Percentiles rank a stretch among this genome's conserved stretches.
Evolutionary conservation across 2,888 invertebrate genomes (phyloP).

Genomic region (Lapara coniferarum): DNA sequence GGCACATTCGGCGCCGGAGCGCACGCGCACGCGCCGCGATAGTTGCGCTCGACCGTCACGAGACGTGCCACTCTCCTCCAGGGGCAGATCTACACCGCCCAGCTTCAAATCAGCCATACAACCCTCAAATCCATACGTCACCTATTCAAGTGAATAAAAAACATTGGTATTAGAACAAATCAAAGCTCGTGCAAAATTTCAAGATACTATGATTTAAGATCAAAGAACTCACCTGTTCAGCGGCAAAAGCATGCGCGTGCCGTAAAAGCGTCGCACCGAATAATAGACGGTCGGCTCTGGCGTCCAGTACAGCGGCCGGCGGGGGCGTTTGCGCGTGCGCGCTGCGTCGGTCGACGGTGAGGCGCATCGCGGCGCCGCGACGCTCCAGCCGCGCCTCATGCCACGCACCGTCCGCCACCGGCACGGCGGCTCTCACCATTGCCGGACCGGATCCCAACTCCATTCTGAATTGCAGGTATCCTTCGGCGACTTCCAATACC

Average conservation of each 20-base stretch:
- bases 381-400: conserved; percentile 92
- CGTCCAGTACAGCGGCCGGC: conserved; percentile 92
- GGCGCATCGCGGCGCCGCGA: conserved; percentile 90
- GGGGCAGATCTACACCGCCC: conserved; percentile 88
- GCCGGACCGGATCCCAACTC: conserved; percentile 97
- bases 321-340: conserved; percentile 87
- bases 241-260: conserved; percentile 87
- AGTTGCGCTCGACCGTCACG: conserved; percentile 65
- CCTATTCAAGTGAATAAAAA: conserved; percentile 58
- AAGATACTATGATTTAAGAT: background rate
- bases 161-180: background rate
- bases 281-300: conserved; percentile 92
- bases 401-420: conserved; percentile 83
- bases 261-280: conserved; percentile 92
- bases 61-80: conserved; percentile 77
- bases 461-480: conserved; percentile 94
- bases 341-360: conserved; percentile 91
- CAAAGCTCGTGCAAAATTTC: background rate
- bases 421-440: conserved; percentile 86
- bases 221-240: conserved; percentile 59
- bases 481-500: conserved; percentile 92
- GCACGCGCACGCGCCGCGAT: conserved; percentile 65
- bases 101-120: conserved; percentile 95
- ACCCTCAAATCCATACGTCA: conserved; percentile 94
- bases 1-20: conserved; percentile 53